Conservation (phyloP, 64 coral and sea anemone species). For the Dendrophyllia cribrosa region DNA sequence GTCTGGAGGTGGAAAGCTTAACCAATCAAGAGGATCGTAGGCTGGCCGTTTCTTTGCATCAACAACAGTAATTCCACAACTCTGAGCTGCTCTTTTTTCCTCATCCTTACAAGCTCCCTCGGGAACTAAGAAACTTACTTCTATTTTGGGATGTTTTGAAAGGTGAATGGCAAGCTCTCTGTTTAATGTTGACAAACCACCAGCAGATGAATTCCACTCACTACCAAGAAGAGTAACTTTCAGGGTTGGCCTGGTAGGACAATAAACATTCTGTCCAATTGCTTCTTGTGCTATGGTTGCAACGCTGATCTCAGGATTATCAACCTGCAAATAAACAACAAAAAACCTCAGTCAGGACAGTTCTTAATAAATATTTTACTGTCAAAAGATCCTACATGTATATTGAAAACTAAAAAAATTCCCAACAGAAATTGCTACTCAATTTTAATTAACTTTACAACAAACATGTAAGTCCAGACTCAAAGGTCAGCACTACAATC, state of each 20-base stretch:
- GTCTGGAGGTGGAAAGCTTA: not conserved
- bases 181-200: slow-evolving; percentile 7
- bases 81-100: not conserved
- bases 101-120: not conserved
- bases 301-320: too few relatives aligned
- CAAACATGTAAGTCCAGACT: too few relatives aligned
- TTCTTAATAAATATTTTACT: too few relatives aligned
- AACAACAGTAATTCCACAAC: not conserved
- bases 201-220: not conserved
- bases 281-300: too few relatives aligned
- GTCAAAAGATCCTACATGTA: too few relatives aligned
- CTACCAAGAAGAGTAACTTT: slow-evolving; percentile 2
- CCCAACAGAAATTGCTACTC: too few relatives aligned
- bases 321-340: too few relatives aligned
- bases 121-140: not conserved
- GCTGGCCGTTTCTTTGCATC: not conserved
- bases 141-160: slow-evolving; percentile 18
- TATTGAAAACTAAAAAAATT: too few relatives aligned
- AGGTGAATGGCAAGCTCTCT: slow-evolving; percentile 45
- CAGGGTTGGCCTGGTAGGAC: not conserved
- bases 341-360: too few relatives aligned
- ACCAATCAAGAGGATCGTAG: not conserved
- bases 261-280: not conserved
- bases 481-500: too few relatives aligned
- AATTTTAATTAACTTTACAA: too few relatives aligned